phyloP scores from a whole-genome alignment of 2,113 vertebrate genomes.

The Oxygymnocypris stewartii region DNA sequence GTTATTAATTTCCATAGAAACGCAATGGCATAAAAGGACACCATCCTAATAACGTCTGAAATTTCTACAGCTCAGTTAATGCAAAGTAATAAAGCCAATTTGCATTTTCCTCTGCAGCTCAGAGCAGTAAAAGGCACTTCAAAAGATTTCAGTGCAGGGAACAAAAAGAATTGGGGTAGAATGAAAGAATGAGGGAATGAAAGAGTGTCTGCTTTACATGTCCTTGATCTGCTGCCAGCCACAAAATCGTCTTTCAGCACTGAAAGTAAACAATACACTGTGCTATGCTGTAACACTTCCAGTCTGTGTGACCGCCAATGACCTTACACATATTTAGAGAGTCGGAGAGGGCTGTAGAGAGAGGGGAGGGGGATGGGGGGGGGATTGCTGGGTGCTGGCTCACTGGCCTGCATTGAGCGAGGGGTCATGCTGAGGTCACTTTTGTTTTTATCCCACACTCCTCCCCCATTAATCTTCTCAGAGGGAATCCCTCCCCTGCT shows the following conservation, averaged over 20 bases:
- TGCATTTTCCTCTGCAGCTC: constrained; percentile 30
- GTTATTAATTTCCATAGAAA: constrained; percentile 28
- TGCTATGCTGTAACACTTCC: constrained; percentile 72
- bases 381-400: constrained; percentile 53
- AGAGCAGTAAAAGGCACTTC: constrained; percentile 10
- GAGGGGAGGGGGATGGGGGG: too few relatives aligned
- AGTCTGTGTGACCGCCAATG: constrained; percentile 64
- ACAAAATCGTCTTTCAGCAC: constrained; percentile 35
- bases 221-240: constrained; percentile 49
- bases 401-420: constrained; percentile 64
- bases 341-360: constrained; percentile 41
- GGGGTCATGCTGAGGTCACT: constrained; percentile 76
- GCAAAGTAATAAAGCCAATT: constrained; percentile 43
- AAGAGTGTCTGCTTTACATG: constrained; percentile 29
- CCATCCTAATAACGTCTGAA: constrained; percentile 23
- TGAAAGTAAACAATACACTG: constrained; percentile 59
- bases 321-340: constrained; percentile 67
- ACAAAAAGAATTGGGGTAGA: background rate
- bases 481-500: constrained; percentile 77
- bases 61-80: constrained; percentile 29
- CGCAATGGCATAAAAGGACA: constrained; percentile 29
- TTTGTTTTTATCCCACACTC: constrained; percentile 70
- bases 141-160: constrained; percentile 19
- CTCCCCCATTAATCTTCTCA: constrained; percentile 72
- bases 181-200: constrained; percentile 27